These are phyloP conservation scores for Pteromalus puparum DNA, from an alignment of 1,140 invertebrate species.

Conservation along the genomic window DNA sequence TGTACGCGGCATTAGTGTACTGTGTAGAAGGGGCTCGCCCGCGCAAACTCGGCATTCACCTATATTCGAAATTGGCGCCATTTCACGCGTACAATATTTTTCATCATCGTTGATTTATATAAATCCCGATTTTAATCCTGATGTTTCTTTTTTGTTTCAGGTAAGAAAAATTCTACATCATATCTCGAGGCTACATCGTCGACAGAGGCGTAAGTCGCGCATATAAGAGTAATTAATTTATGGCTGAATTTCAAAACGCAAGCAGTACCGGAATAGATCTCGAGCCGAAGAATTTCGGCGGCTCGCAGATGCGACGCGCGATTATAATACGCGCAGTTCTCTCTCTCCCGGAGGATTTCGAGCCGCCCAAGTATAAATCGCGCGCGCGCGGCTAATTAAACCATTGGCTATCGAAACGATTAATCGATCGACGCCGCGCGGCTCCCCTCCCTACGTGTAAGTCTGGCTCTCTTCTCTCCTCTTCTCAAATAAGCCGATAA, in stretches of 20 bases:
- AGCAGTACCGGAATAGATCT: background rate
- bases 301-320: slow-evolving; percentile 32
- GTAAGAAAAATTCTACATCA: background rate
- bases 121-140: background rate
- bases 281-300: slow-evolving; percentile 27
- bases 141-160: slow-evolving; percentile 12
- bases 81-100: background rate
- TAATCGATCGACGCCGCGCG: slow-evolving; percentile 64
- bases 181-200: background rate
- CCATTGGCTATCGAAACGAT: slow-evolving; percentile 67
- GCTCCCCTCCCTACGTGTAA: slow-evolving; percentile 49
- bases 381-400: slow-evolving; percentile 64
- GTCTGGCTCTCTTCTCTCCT: slow-evolving; percentile 34
- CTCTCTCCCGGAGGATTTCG: background rate
- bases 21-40: slow-evolving; percentile 49
- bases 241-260: background rate
- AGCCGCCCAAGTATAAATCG: slow-evolving; percentile 49
- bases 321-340: slow-evolving; percentile 26
- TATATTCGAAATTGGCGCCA: background rate
- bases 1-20: slow-evolving; percentile 59
- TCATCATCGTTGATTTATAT: background rate
- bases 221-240: background rate
- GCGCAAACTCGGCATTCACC: slow-evolving; percentile 16
- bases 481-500: slow-evolving; percentile 43
- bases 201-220: background rate